A percentile compares a stretch with the other conserved stretches of the same genome.
phyloP scores from a whole-genome alignment of 1,140 invertebrate species.

The Bactericera cockerelli region DNA sequence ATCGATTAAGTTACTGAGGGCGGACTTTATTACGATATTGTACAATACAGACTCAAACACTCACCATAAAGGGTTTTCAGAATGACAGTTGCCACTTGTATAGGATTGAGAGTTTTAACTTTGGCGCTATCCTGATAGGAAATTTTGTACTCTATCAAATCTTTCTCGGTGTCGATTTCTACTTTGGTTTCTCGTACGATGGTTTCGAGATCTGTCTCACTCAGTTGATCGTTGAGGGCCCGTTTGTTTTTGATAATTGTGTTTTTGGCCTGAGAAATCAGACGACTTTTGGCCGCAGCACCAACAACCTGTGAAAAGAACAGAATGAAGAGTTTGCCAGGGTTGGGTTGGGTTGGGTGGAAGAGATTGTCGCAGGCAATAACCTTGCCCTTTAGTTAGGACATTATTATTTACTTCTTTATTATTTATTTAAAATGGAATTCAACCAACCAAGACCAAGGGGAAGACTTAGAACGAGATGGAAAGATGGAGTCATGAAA shows the following conservation, averaged over 20 bases:
- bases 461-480: no score
- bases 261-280: slow-evolving; percentile 15
- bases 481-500: no score
- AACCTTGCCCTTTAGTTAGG: no score
- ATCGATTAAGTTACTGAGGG: no score
- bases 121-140: slow-evolving; percentile 11
- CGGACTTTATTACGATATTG: no score
- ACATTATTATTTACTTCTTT: no score
- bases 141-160: slow-evolving; percentile 13
- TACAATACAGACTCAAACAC: no score
- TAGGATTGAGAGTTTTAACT: slow-evolving; percentile 22
- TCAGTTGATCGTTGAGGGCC: slow-evolving; percentile 11
- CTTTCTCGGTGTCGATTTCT: slow-evolving; percentile 1
- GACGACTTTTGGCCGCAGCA: slow-evolving; percentile 14
- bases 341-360: no score
- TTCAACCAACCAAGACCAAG: no score
- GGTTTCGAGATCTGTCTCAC: slow-evolving; percentile 12
- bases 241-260: slow-evolving; percentile 15
- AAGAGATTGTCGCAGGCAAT: no score
- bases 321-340: no score
- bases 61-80: slow-evolving; percentile 32
- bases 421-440: no score
- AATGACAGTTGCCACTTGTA: slow-evolving; percentile 28
- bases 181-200: slow-evolving; percentile 14
- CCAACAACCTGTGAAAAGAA: slow-evolving; percentile 13